Evolutionary conservation across 2,797 vertebrate genomes (phyloP).

Genomic region (Gallinago nigripennis): DNA sequence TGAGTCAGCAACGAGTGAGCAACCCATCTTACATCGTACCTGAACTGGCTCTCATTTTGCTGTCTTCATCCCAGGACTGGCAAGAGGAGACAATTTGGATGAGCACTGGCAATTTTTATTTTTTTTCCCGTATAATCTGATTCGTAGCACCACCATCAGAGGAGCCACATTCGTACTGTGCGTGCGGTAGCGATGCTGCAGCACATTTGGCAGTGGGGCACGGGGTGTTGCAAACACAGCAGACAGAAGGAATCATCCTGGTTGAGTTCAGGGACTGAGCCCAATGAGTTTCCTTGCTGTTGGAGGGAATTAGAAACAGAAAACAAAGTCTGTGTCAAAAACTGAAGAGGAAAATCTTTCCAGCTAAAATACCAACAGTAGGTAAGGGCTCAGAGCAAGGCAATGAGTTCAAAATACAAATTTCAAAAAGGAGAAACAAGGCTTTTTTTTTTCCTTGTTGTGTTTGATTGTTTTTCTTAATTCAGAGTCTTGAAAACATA

Average conservation of each 20-base stretch:
- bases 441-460: background rate
- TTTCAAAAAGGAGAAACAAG: background rate
- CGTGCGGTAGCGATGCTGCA: background rate
- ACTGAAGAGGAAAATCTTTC: background rate
- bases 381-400: background rate
- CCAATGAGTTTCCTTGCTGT: background rate
- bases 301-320: background rate
- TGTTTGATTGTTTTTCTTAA: background rate
- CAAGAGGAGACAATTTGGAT: background rate
- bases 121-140: background rate
- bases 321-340: background rate
- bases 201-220: background rate
- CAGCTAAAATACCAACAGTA: background rate
- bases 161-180: background rate
- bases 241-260: background rate
- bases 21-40: accelerated
- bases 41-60: background rate
- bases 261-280: background rate
- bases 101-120: background rate
- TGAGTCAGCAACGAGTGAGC: background rate
- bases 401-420: background rate
- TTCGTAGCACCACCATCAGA: background rate
- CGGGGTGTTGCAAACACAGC: background rate
- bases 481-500: background rate
- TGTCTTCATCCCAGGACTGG: background rate